Conservation (phyloP, 2,113 vertebrate genomes). For the Corydoras maculifer region DNA sequence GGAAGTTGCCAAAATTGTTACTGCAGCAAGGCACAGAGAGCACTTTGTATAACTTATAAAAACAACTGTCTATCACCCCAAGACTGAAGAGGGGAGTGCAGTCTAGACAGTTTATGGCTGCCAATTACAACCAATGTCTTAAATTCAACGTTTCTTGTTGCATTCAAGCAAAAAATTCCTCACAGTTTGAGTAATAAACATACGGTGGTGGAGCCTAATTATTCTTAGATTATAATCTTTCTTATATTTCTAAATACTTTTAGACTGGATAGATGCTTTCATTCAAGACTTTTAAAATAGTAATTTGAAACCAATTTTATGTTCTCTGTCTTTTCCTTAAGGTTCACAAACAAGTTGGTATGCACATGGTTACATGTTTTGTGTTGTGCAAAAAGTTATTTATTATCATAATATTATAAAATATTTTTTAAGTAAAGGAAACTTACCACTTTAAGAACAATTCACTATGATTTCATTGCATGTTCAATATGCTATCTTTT, state of each 20-base stretch:
- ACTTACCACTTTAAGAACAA: too few species aligned
- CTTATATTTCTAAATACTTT: not conserved
- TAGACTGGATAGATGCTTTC: conserved; percentile 30
- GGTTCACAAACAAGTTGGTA: not conserved
- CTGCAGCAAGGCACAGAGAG: conserved; percentile 61
- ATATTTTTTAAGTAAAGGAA: too few species aligned
- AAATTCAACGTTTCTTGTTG: conserved; percentile 80
- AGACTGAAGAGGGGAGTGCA: conserved; percentile 78
- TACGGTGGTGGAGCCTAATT: conserved; percentile 39
- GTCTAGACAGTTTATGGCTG: conserved; percentile 99
- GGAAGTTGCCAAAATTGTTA: conserved; percentile 41
- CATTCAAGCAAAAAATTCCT: conserved; percentile 79
- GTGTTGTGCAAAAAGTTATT: too few species aligned
- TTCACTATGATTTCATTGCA: too few species aligned
- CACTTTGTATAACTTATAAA: conserved; percentile 82
- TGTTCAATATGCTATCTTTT: too few species aligned
- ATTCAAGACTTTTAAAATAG: conserved; percentile 22
- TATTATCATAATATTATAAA: too few species aligned
- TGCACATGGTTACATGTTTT: too few species aligned
- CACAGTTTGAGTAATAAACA: conserved; percentile 56
- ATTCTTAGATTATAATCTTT: not conserved
- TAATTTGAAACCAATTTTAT: conserved; percentile 19
- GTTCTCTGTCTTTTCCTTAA: conserved; percentile 15
- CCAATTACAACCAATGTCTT: conserved; percentile 92
- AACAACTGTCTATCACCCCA: conserved; percentile 67